Base-by-base conservation (phyloP, 2,113 vertebrate genomes). In the Gila orcuttii region DNA sequence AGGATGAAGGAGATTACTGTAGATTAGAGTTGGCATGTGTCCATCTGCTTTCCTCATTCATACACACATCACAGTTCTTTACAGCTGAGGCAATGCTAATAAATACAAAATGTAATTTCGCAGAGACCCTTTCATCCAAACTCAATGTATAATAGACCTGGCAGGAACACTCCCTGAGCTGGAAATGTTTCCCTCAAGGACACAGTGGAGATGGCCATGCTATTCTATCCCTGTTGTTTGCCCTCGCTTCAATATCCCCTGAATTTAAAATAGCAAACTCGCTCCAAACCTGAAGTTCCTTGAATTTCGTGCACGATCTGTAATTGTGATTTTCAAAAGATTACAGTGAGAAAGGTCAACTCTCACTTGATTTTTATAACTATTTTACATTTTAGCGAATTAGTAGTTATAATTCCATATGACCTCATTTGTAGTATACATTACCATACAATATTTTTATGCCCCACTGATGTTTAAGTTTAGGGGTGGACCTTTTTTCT, bases 1-100 rank as follows among this genome's bases (percentile, higher is more conserved):
- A 86, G 19, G 79, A 82, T 64, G 13, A 31, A 74, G 25, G 45
- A 73, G 57, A 86, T 86, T 82, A 82, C 25, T 75, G 69, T 9
- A 47, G 86, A 79, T 52, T 87, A 87, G 84, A 60, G 36, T 77
- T 86, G 68, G 79, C 79, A 82, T 33, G 15, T 59, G 59, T 79
- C 28, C 79, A 86, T 80, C 68, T 87, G 42, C 57, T 47, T 28
- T 6, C 52, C 52, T 73, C 82, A 86, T 82, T 83, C 50, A 69
- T 59, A 59, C 39, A 73, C 13, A 13, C 6, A 39, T 25, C 47
- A 83, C 52, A 57, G 19, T 83, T 83, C 50, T 59, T 42, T 59
- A 57, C 66, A n/a, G 64, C 39, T 36, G 68, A 3, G 7, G 66
- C 81, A 55, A 68, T 83, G 68, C 28, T 74, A 83, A 83, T 73